Base-by-base conservation (phyloP, 2,797 vertebrate species). In the Sebastes steindachneri region DNA sequence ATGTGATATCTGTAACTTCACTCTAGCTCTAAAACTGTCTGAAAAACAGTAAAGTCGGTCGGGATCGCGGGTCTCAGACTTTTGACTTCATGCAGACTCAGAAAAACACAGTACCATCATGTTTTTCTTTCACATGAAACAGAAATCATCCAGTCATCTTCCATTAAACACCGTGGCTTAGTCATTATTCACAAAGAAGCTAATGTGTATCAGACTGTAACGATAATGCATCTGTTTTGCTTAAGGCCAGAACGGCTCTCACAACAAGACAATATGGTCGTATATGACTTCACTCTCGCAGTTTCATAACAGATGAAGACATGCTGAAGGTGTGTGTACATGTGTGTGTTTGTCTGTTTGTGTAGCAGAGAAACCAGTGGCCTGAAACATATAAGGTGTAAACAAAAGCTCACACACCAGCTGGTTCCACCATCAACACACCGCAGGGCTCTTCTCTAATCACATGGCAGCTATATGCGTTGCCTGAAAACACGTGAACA, bases 401-500 rank as follows among this genome's bases (percentile, higher is more conserved):
- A 72, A 86, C 82, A 80, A 75, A 79, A 71, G 80, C 73, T 75
- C 35, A 78, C 81, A 88, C 80, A 86, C 80, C 92, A 93, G 84
- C 89, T 92, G 88, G 66, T 73, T 75, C 57, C 82, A 57, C 26
- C 58, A 33, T 73, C 65, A 84, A 81, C 81, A 80, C 48, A 71
- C 83, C 62, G 59, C 70, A 41, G 82, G 75, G 68, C 76, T 45
- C 17, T 82, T 65, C n/a, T 77, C 31, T 73, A 9, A 79, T 77
- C 78, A 84, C 51, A 65, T 68, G 64, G 72, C 78, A 78, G 58
- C 59, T 17, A 66, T 25, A 69, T 57, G 63, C 12, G 58, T 25
- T 3, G 2, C 31, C 23, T 79, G 58, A 63, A 70, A 80, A 73
- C 48, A 62, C 3, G 7, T 41, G 26, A 77, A 29, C 15, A 75